Evolutionary conservation across 2,113 vertebrate species (phyloP).

Genomic region (Sinocyclocheilus rhinocerous): DNA sequence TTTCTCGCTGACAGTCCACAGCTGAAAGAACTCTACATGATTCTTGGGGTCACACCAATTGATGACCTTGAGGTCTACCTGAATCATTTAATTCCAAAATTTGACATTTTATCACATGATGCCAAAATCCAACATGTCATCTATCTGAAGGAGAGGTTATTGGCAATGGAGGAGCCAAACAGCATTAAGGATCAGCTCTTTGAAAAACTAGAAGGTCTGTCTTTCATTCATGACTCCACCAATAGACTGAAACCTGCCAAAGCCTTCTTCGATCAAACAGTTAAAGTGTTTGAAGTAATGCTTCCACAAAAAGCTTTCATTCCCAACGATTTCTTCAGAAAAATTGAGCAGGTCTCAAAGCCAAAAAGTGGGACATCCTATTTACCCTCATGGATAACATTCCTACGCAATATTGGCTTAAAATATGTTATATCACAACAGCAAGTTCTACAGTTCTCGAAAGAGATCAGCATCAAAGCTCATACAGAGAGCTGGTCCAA

Average conservation of each 20-base stretch:
- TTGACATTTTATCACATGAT: slow-evolving; percentile 90
- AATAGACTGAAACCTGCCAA: slow-evolving; percentile 90
- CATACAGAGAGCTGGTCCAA: slow-evolving; percentile 96
- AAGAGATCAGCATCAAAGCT: slow-evolving; percentile 93
- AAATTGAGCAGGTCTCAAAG: slow-evolving; percentile 91
- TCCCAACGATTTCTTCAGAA: slow-evolving; percentile 93
- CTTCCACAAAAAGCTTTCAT: slow-evolving; percentile 92
- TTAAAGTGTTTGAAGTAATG: slow-evolving; percentile 96
- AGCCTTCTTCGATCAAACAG: slow-evolving; percentile 91
- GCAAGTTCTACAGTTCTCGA: slow-evolving; percentile 94
- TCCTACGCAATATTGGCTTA: slow-evolving; percentile 91
- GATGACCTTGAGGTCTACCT: slow-evolving; percentile 95
- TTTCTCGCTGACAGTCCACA: slow-evolving; percentile 92
- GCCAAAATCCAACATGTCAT: slow-evolving; percentile 94
- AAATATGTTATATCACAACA: slow-evolving; percentile 92
- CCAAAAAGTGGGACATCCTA: slow-evolving; percentile 87
- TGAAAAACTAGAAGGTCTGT: slow-evolving; percentile 90
- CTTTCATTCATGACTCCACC: slow-evolving; percentile 89
- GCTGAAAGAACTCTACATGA: slow-evolving; percentile 88
- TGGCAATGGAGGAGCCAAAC: slow-evolving; percentile 85
- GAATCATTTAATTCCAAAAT: slow-evolving; percentile 94
- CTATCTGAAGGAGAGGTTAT: slow-evolving; percentile 90
- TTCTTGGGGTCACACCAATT: slow-evolving; percentile 88
- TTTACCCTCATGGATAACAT: slow-evolving; percentile 89
- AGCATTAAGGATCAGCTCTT: slow-evolving; percentile 88